These are phyloP conservation scores for Halcyon senegalensis DNA, from an alignment of 2,113 vertebrate genomes.

Conservation along the genomic window DNA sequence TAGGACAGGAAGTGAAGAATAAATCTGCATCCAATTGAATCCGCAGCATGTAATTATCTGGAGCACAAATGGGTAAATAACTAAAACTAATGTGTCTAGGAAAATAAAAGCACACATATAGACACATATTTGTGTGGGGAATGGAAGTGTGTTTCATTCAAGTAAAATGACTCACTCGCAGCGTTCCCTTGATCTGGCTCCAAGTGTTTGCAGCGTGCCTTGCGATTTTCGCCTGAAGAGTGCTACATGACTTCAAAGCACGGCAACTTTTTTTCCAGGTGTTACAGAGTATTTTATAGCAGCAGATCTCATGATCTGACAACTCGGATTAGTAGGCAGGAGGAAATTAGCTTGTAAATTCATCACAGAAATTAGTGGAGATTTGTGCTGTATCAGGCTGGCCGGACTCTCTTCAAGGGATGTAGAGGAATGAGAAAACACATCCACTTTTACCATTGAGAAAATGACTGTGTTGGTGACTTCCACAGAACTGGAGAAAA, in stretches of 20 bases:
- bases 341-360: not conserved
- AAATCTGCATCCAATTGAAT: conserved; percentile 73
- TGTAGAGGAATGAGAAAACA: not conserved
- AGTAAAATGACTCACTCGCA: conserved; percentile 52
- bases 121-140: conserved; percentile 62
- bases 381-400: not conserved
- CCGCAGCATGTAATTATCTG: conserved; percentile 63
- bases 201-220: conserved; percentile 32
- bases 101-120: conserved; percentile 73
- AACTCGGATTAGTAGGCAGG: not conserved
- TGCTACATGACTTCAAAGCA: conserved; percentile 9
- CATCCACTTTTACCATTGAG: not conserved
- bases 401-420: not conserved
- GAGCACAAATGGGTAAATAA: conserved; percentile 73
- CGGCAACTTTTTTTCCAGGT: not conserved
- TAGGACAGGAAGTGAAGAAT: conserved; percentile 74
- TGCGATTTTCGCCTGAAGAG: not conserved
- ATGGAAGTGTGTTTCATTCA: conserved; percentile 54
- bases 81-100: conserved; percentile 74
- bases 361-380: not conserved
- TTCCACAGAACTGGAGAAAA: not conserved
- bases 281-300: not conserved
- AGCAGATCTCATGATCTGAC: not conserved
- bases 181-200: conserved; percentile 32
- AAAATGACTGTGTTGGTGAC: not conserved